A percentile compares a stretch with the other conserved stretches of the same genome.
Conservation (phyloP, 1,140 invertebrate genomes). For the Argopecten irradians region DNA sequence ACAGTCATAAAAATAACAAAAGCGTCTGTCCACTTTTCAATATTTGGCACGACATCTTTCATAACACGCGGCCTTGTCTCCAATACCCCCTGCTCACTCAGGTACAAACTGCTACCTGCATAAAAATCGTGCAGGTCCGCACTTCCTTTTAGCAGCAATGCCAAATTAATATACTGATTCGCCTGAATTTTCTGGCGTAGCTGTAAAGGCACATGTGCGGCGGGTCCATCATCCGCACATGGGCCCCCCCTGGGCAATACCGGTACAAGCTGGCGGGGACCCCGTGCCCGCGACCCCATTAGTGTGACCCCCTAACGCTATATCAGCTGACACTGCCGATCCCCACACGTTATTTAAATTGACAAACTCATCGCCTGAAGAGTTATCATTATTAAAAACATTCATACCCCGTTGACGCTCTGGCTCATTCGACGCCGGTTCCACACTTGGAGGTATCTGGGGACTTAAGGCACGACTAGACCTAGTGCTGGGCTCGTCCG, state of each 20-base stretch:
- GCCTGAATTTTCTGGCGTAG: constrained; percentile 40
- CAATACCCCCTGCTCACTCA: constrained; percentile 6
- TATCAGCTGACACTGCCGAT: too few species aligned
- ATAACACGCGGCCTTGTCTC: constrained; percentile 9
- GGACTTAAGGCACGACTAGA: too few species aligned
- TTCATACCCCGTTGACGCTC: too few species aligned
- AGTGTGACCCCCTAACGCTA: too few species aligned
- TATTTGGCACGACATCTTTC: constrained; percentile 36
- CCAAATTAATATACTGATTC: constrained; percentile 41
- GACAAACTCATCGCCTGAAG: too few species aligned
- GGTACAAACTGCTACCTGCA: constrained; percentile 22
- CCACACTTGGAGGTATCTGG: too few species aligned
- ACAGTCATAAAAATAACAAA: constrained; percentile 39
- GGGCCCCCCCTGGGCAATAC: neutral
- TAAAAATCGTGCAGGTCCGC: constrained; percentile 35
- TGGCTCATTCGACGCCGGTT: too few species aligned
- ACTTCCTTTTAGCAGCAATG: constrained; percentile 44
- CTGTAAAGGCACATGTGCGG: constrained; percentile 30
- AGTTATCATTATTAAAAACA: too few species aligned
- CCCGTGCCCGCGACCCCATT: too few species aligned
- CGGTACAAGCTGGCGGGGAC: too few species aligned
- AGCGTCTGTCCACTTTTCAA: constrained; percentile 47
- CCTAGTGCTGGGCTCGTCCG: too few species aligned
- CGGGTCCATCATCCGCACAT: constrained; percentile 31
- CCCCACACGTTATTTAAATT: too few species aligned